Percentiles rank a stretch among this genome's conserved stretches.
Conservation (phyloP, 37 sponge, comb jelly and placozoan genomes). For the Petrosia ficiformis region DNA sequence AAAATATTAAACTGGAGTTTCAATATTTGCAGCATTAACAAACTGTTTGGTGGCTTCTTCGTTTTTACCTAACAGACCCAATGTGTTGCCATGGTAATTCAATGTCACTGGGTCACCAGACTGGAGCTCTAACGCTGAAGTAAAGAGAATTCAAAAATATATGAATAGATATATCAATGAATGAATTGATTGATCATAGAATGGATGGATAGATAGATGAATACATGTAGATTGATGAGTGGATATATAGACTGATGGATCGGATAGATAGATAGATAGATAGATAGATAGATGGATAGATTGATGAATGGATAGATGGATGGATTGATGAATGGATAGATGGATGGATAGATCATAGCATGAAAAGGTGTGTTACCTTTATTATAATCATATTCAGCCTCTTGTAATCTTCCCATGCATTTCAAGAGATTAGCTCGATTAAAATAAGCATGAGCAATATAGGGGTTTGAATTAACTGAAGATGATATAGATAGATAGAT, state of each 20-base stretch:
- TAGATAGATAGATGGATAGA: neutral
- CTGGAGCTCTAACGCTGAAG: conserved; percentile 34
- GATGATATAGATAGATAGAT: too few species aligned
- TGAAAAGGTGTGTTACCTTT: conserved; percentile 39
- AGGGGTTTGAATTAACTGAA: conserved; percentile 65
- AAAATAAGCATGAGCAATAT: conserved; percentile 80
- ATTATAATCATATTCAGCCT: conserved; percentile 78
- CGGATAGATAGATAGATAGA: neutral
- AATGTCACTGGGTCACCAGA: conserved; percentile 36
- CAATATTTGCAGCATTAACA: neutral
- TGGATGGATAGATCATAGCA: neutral
- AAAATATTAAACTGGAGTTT: too few species aligned
- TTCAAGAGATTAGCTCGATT: conserved; percentile 84
- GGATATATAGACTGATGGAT: neutral
- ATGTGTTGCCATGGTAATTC: conserved; percentile 9
- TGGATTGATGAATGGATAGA: neutral
- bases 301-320: neutral
- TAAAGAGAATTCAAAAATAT: neutral
- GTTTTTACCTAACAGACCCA: neutral
- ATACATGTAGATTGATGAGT: too few species aligned
- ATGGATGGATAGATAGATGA: too few species aligned
- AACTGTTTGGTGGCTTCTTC: conserved; percentile 19
- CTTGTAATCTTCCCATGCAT: conserved; percentile 26
- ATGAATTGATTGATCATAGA: too few species aligned
- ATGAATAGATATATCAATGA: neutral